phyloP scores from a whole-genome alignment of 2,797 vertebrate species.

The Capromys pilorides region DNA sequence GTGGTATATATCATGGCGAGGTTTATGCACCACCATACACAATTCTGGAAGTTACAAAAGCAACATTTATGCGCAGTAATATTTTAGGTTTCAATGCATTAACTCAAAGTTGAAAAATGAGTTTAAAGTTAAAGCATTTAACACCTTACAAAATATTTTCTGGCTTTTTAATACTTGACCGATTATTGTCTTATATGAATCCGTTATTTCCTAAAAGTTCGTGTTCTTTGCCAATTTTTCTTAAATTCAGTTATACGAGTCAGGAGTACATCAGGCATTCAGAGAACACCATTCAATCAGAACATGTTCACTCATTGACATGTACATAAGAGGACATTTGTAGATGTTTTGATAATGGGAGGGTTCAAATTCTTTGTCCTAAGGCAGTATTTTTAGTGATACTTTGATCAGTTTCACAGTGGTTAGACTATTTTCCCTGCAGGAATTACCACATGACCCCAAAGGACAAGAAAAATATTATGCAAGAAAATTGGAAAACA shows the following conservation, averaged over 20 bases:
- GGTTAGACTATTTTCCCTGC: constrained; percentile 81
- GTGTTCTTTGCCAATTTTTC: constrained; percentile 77
- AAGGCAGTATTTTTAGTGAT: constrained; percentile 75
- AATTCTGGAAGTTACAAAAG: constrained; percentile 56
- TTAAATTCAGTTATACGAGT: constrained; percentile 80
- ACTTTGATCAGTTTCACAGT: constrained; percentile 83
- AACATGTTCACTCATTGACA: constrained; percentile 67
- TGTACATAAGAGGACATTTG: constrained; percentile 68
- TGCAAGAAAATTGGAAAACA: constrained; percentile 86
- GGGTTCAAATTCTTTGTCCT: constrained; percentile 83
- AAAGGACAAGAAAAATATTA: constrained; percentile 85
- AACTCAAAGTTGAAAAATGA: constrained; percentile 48
- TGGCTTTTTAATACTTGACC: not conserved
- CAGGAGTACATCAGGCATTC: constrained; percentile 59
- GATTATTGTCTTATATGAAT: not conserved
- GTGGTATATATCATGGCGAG: not conserved
- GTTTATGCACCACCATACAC: not conserved
- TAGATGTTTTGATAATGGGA: constrained; percentile 84
- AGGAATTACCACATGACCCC: constrained; percentile 85
- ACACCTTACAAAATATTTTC: constrained; percentile 17
- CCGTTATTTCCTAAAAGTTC: constrained; percentile 78
- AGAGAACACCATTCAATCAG: constrained; percentile 33
- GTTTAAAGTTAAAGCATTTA: constrained; percentile 42
- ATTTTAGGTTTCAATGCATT: constrained; percentile 56
- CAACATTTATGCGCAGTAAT: constrained; percentile 52